Conservation (phyloP, 2,888 invertebrate genomes). For the Aleiodes alternator region DNA sequence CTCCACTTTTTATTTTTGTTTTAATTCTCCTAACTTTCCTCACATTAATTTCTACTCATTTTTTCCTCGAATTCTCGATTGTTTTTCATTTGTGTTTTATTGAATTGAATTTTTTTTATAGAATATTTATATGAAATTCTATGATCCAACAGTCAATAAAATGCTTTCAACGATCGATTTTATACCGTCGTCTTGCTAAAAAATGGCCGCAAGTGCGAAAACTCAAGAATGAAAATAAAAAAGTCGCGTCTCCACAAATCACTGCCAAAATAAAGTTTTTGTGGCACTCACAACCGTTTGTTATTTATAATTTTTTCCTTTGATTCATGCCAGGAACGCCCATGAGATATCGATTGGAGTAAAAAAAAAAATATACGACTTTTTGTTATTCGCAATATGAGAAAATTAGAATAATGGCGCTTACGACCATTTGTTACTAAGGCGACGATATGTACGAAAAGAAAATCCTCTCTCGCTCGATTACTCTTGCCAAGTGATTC, state of each 20-base stretch:
- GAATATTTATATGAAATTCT: not conserved
- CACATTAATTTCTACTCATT: not conserved
- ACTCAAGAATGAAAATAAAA: too few relatives aligned
- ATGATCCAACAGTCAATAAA: not conserved
- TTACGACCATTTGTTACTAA: too few relatives aligned
- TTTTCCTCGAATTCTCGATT: not conserved
- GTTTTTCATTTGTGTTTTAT: not conserved
- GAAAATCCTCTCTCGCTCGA: conserved; percentile 29
- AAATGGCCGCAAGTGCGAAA: too few relatives aligned
- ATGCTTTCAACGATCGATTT: conserved; percentile 25
- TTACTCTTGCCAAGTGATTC: conserved; percentile 34
- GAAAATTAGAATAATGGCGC: too few relatives aligned
- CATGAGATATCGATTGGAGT: too few relatives aligned
- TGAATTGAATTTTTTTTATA: too few relatives aligned
- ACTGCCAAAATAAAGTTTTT: too few relatives aligned
- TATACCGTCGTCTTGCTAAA: not conserved
- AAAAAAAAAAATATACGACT: not conserved
- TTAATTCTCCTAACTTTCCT: conserved; percentile 8
- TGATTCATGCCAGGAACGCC: too few relatives aligned
- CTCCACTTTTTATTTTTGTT: conserved; percentile 4
- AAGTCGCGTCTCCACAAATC: too few relatives aligned
- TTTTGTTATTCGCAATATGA: too few relatives aligned
- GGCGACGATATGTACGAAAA: not conserved
- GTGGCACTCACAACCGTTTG: too few relatives aligned
- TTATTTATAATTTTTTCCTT: too few relatives aligned